Evolutionary conservation across 2,113 vertebrate genomes (phyloP), one percentile per base, ranked within the genome.

Genomic region (Lynx canadensis): DNA sequence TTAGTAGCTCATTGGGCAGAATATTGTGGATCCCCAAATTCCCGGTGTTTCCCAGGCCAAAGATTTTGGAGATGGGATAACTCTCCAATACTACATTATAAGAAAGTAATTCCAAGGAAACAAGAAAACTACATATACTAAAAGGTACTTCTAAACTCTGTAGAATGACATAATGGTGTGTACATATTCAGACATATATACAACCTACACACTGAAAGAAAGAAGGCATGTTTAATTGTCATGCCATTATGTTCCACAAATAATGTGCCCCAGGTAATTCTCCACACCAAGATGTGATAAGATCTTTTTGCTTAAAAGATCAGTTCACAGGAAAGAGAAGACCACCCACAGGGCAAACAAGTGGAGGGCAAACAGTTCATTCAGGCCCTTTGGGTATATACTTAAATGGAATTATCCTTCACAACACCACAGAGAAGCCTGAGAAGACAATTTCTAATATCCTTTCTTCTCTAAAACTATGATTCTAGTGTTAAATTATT

Each of bases 201-300:
- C n/a, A 71, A 84, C 4, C n/a, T 94, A 76, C 27, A 89, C 8
- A 88, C 5, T 81, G 18, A 89, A 92, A 94, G 4, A 57, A 69
- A 94, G 55, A 98, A 95, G 69, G 10, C 80, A 85, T 85, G 2
- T 95, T 12, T 81, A 97, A 92, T 81, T 92, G 11, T 89, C 48
- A 73, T 89, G 60, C 13, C 38, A 74, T 85, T 97, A 80, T 88
- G 21, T 63, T 89, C 60, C 27, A 95, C 36, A 91, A 95, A 91
- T 52, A 96, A 71, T 60, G 48, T 38, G 23, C 29, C 29, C 16
- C 81, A 79, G 78, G 78, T 83, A 94, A 82, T 94, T 65, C 60
- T 65, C 5, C n/a, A 83, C 27, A 94, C 60, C 41, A 69, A 78
- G 25, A 76, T 82, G 25, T 52, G 87, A 36, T 45, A 95, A 93